phyloP scores from a whole-genome alignment of 2,888 invertebrate genomes.

The Synergus japonicus region DNA sequence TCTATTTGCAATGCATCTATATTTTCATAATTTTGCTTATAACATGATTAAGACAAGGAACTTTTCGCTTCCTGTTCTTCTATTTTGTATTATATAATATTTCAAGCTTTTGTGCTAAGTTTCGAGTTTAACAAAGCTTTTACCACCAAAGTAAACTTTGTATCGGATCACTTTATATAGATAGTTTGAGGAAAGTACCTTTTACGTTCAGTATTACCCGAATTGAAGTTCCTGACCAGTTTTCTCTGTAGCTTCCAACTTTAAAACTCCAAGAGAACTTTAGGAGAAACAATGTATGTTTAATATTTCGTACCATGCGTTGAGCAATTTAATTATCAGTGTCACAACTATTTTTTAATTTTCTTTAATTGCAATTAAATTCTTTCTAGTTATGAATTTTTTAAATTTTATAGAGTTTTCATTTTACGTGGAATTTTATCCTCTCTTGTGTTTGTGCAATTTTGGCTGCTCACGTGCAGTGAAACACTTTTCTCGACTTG shows the following conservation, averaged over 20 bases:
- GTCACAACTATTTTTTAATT: not conserved
- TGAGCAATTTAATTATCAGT: not conserved
- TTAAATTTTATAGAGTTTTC: too few species aligned
- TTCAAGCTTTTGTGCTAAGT: not conserved
- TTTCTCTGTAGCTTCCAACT: not conserved
- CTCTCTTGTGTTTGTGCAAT: not conserved
- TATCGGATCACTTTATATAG: not conserved
- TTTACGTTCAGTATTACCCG: not conserved
- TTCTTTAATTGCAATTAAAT: not conserved
- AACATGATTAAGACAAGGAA: not conserved
- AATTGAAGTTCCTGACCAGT: not conserved
- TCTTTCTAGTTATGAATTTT: not conserved
- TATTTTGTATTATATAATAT: conserved; percentile 1
- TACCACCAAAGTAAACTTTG: not conserved
- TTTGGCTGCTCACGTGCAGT: not conserved
- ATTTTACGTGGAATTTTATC: not conserved
- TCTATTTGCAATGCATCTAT: not conserved
- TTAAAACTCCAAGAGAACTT: too few species aligned
- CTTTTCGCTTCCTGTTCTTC: not conserved
- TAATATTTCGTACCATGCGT: too few species aligned
- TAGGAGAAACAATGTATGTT: not conserved
- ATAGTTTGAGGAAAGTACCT: not conserved
- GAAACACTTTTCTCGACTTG: not conserved
- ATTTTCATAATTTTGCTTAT: not conserved
- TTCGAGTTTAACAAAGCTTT: conserved; percentile 3